These are phyloP conservation scores for Akabosia matsudoensis DNA, from an alignment of 1,140 invertebrate genomes.

Conservation along the genomic window DNA sequence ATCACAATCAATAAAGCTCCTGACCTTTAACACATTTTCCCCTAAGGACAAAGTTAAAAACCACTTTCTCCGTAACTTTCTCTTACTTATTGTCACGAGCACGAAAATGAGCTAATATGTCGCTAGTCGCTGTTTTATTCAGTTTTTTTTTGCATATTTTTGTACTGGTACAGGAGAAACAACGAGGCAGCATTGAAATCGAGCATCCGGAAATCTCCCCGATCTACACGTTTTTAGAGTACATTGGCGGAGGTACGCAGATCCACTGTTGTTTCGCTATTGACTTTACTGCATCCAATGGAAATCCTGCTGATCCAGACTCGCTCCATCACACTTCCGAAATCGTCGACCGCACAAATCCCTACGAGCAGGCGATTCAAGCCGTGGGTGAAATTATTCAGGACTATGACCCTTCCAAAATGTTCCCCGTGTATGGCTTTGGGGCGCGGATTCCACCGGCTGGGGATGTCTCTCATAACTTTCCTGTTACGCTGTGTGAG, in stretches of 20 bases:
- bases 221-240: conserved; percentile 44
- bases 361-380: conserved; percentile 60
- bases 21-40: background rate
- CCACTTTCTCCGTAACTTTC: too few relatives aligned
- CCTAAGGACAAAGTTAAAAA: too few relatives aligned
- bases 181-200: background rate
- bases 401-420: conserved; percentile 60
- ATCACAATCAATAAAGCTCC: background rate
- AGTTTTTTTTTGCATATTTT: background rate
- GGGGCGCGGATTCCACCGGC: conserved; percentile 58
- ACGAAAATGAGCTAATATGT: too few relatives aligned
- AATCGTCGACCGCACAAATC: conserved; percentile 52
- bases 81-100: too few relatives aligned
- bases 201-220: conserved; percentile 12
- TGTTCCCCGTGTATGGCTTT: conserved; percentile 61
- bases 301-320: conserved; percentile 50
- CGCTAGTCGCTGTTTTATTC: background rate
- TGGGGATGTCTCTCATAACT: conserved; percentile 59
- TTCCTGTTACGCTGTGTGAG: conserved; percentile 59
- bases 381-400: conserved; percentile 64
- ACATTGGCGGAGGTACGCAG: conserved; percentile 42
- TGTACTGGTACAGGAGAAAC: conserved; percentile 17
- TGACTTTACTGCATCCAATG: conserved; percentile 40
- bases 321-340: conserved; percentile 59
- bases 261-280: conserved; percentile 45